Evolutionary conservation across 2,113 vertebrate genomes (phyloP), one percentile per base, ranked within the genome.

Genomic region (Chamaetylas fuelleborni): DNA sequence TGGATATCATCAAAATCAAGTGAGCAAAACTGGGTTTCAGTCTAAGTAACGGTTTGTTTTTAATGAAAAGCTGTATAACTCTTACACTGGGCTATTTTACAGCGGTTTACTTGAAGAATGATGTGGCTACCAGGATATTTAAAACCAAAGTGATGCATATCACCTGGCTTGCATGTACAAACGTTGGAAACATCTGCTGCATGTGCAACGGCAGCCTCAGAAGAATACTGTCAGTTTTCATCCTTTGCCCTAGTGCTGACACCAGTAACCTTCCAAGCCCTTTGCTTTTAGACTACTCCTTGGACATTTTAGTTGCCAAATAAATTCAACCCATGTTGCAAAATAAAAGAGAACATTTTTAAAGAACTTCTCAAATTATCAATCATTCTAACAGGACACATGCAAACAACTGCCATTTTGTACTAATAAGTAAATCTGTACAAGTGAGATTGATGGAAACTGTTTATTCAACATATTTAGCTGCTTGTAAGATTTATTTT

Each of bases 1-100:
- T 99, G 98, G 99, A 99, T 98, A 99, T 99, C 98, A 99, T 99
- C 97, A 99, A 99, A 98, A 99, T 99, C 97, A 99, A 99, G 99
- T 99, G 97, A 98, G 98, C 96, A 88, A 64, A 98, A 90, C 97
- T 66, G 79, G 91, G 84, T 95, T 96, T 96, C 96, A 96, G 92
- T 92, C 95, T 93, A 96, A 96, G 89, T 91, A 94, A 94, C 93
- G 50, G 86, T 96, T 97, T 96, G 88, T 94, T 95, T 97, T 97
- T 95, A 94, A 93, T 91, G 84, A 92, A 90, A 95, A 78, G 77
- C 76, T 69, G 11, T 95, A 56, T 83, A 94, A 96, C 90, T 85
- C 81, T 67, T 76, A 82, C n/a, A 47, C 73, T 93, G 93, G 79
- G 70, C 91, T 92, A 33, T 93, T 40, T 65, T 74, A 6, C 51